Base-by-base conservation (phyloP, 1,140 invertebrate genomes). In the Solenopsis fugax region DNA sequence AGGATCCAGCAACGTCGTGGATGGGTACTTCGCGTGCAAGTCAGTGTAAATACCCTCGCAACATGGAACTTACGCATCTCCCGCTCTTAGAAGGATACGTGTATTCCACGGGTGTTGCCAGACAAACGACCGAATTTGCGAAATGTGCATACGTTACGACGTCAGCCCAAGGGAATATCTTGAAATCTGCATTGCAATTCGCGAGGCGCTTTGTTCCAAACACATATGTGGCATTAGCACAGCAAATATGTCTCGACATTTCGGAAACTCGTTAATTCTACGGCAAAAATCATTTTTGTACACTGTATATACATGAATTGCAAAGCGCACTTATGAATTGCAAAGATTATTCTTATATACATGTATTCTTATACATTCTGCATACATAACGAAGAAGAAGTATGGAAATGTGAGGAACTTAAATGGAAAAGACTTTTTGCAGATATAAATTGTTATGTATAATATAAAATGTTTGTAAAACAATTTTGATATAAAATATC, bases 111-210 rank as follows among this genome's bases (percentile, higher is more conserved):
- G 41, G 2, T 10, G 24, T 29, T 45, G 24, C 80, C 41, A 13
- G 69, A 60, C 41, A 37, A 65, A 81, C 21, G 64, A 71, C 67
- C 21, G 34, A 82, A 73, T 73, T 73, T 84, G 67, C 24, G 29
- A 75, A 84, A 84, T 54, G 18, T 45, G 45, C 54, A 73, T 62
- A 72, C 21, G 10, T 24, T 45, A 10, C 21, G 21, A 18, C n/a
- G 52, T 24, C 45, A 73, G 60, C 45, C 7, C 13, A 4, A 50
- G 16, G 7, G 24, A 48, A 60, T 21, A 56, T 41, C 16, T n/a
- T 21, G 24, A 72, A 72, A 45, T 73, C 34, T 82, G 37, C 37
- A 72, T 60, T 13, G 56, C 16, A 24, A 45, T 45, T 67, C 56
- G 21, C 37, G 21, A 71, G 18, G 21, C 18, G 21, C 24, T 82